Percentiles rank a stretch among this genome's conserved stretches.
Evolutionary conservation across 2,113 vertebrate genomes (phyloP).

Genomic region (Rostratula benghalensis): DNA sequence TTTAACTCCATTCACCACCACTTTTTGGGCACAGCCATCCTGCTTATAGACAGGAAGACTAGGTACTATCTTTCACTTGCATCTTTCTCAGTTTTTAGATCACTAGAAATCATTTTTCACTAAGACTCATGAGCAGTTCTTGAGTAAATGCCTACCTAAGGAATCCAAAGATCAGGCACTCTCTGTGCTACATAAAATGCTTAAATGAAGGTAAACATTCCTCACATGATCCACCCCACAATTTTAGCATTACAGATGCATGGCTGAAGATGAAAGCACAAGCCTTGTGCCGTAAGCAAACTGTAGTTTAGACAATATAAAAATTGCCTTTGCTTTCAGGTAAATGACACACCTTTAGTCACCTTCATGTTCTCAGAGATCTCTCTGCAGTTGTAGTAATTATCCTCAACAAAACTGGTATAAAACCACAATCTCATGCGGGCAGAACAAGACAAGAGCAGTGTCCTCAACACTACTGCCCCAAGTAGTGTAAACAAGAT

Average conservation of each 20-base stretch:
- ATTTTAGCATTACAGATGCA: accelerated
- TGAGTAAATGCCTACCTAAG: neutral
- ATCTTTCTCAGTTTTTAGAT: neutral
- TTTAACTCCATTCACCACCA: too few species aligned
- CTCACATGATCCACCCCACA: neutral
- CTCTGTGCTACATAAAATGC: neutral
- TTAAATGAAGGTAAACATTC: neutral
- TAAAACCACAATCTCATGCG: accelerated
- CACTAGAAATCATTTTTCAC: neutral
- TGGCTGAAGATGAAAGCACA: neutral
- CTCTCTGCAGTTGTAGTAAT: neutral
- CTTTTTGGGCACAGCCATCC: too few species aligned
- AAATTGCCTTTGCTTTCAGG: neutral
- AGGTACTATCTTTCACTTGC: neutral
- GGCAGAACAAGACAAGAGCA: neutral
- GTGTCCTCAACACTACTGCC: neutral
- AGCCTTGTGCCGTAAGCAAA: neutral
- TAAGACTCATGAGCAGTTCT: neutral
- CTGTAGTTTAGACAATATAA: neutral
- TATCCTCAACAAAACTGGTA: neutral
- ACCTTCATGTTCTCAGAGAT: neutral
- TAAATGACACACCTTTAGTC: neutral
- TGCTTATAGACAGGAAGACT: neutral
- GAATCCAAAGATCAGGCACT: neutral
- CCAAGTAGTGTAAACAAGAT: neutral